phyloP scores from a whole-genome alignment of 2,113 vertebrate genomes.

The zebrafish (Danio rerio) region DNA sequence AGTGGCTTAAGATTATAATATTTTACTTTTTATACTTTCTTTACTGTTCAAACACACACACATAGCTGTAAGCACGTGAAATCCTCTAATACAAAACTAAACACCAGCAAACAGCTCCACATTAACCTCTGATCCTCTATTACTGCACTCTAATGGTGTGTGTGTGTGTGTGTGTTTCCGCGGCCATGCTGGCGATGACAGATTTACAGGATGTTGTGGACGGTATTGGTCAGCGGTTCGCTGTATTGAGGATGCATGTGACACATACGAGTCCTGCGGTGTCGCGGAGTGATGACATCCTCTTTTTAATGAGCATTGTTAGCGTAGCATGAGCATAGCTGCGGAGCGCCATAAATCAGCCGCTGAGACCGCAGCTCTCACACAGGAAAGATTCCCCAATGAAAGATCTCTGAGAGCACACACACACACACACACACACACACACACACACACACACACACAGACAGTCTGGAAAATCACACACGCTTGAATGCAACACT shows the following conservation, averaged over 20 bases:
- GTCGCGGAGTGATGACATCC: slow-evolving; percentile 95
- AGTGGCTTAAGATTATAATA: no score
- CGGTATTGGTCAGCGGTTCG: slow-evolving; percentile 89
- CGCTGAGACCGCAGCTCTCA: slow-evolving; percentile 80
- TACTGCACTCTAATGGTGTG: slow-evolving; percentile 63
- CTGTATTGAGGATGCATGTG: slow-evolving; percentile 88
- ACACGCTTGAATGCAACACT: not conserved
- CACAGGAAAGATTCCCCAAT: slow-evolving; percentile 87
- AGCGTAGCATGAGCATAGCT: slow-evolving; percentile 78
- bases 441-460: slow-evolving; percentile 42
- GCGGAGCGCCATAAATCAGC: slow-evolving; percentile 62
- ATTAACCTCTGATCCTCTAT: slow-evolving; percentile 26
- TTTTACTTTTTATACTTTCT: no score
- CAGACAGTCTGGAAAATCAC: not conserved
- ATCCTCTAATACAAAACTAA: slow-evolving; percentile 20
- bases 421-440: slow-evolving; percentile 47
- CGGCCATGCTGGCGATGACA: slow-evolving; percentile 90
- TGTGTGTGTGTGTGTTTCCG: slow-evolving; percentile 80
- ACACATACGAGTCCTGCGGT: slow-evolving; percentile 85
- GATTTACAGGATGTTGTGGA: slow-evolving; percentile 99
- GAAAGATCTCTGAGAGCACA: slow-evolving; percentile 32
- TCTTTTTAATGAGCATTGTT: slow-evolving; percentile 89
- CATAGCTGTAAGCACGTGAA: not conserved
- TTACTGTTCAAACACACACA: not conserved
- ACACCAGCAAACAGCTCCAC: slow-evolving; percentile 29